phyloP scores from a whole-genome alignment of 2,797 vertebrate species.

The Acrocephalus scirpaceus region DNA sequence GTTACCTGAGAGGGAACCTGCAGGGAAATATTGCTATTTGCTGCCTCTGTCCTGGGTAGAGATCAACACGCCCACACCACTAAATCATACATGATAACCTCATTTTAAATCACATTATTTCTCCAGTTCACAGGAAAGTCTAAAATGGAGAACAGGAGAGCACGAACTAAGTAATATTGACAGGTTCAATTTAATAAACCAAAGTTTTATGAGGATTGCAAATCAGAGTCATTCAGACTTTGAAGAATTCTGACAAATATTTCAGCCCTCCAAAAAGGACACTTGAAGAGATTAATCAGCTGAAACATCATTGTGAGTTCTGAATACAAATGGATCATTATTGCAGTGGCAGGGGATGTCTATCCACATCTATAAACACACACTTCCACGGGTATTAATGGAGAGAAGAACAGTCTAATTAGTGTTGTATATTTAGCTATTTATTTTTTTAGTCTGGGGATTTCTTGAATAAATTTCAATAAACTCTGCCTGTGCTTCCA shows the following conservation, averaged over 20 bases:
- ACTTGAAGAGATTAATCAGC: neutral
- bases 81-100: neutral
- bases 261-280: neutral
- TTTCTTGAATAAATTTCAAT: constrained; percentile 25
- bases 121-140: neutral
- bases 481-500: neutral
- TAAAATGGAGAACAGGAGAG: neutral
- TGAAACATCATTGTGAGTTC: neutral
- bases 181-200: neutral
- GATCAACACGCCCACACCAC: neutral
- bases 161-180: neutral
- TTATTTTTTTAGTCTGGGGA: neutral
- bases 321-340: neutral
- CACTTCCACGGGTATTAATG: neutral
- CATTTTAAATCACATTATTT: neutral
- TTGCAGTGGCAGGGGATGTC: neutral
- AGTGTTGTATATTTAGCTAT: neutral
- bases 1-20: neutral
- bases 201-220: neutral
- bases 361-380: neutral
- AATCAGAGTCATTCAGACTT: neutral
- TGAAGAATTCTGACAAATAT: neutral
- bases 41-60: neutral
- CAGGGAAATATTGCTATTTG: neutral
- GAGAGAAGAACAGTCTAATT: neutral